Conservation (phyloP, 2,888 invertebrate species). For the Rhabditoides inermis region DNA sequence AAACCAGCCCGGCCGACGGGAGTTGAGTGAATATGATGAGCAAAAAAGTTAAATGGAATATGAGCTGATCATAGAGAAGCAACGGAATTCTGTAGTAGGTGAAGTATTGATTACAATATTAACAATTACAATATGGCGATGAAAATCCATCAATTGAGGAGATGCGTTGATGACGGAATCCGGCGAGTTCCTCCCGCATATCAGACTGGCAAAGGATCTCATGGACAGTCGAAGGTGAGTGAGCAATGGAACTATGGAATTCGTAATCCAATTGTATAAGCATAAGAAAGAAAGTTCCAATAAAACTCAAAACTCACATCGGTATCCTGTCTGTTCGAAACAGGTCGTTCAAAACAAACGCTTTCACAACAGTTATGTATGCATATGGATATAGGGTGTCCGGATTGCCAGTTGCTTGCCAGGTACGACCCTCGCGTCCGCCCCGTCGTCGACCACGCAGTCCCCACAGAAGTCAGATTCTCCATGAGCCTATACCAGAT, state of each 20-base stretch:
- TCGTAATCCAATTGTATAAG: not conserved
- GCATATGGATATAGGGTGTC: no score
- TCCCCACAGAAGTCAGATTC: conserved; percentile 41
- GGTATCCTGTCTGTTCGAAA: not conserved
- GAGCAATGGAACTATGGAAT: not conserved
- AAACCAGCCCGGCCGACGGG: no score
- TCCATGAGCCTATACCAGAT: conserved; percentile 51
- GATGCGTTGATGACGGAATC: conserved; percentile 39
- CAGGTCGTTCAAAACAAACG: not conserved
- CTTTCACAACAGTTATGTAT: no score
- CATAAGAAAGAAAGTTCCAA: not conserved
- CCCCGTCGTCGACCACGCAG: conserved; percentile 42
- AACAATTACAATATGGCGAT: not conserved
- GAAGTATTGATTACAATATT: no score
- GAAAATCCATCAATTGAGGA: conserved; percentile 18
- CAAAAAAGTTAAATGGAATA: no score
- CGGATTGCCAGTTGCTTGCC: no score
- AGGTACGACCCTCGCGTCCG: conserved; percentile 46
- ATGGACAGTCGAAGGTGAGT: conserved; percentile 37
- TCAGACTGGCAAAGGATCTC: conserved; percentile 47
- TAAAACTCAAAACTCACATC: not conserved
- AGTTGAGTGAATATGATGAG: no score
- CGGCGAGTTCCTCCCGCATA: conserved; percentile 49
- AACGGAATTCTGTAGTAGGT: no score
- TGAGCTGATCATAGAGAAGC: no score